These are phyloP conservation scores for Rhopalosiphum nymphaeae DNA, from an alignment of 2,888 invertebrate species.

Conservation along the genomic window DNA sequence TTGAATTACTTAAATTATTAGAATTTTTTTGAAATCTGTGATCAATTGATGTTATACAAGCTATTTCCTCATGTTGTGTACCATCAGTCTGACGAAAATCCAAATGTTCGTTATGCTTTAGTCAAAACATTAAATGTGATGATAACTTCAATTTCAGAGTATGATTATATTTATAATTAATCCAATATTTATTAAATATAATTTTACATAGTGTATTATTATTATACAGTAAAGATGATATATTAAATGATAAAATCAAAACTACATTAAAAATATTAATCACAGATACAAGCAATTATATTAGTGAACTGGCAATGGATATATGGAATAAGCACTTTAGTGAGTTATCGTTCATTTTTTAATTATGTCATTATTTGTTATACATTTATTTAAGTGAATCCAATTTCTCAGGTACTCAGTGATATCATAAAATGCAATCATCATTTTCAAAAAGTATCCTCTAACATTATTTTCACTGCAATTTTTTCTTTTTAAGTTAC, in stretches of 20 bases:
- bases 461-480: conserved; percentile 8
- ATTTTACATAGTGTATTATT: not conserved
- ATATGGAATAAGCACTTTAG: not conserved
- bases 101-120: conserved; percentile 18
- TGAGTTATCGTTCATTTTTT: not conserved
- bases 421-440: not conserved
- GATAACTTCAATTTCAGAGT: not conserved
- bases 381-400: not conserved
- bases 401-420: not conserved
- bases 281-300: conserved; percentile 1
- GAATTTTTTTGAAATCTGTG: conserved; percentile 32
- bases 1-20: not conserved
- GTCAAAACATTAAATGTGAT: conserved; percentile 8
- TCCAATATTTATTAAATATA: not conserved
- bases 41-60: conserved; percentile 4
- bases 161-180: not conserved
- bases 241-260: conserved; percentile 10
- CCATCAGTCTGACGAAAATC: conserved; percentile 29
- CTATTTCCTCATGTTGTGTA: conserved; percentile 21
- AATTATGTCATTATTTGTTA: not conserved
- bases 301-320: not conserved
- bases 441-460: conserved; percentile 28
- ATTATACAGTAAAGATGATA: conserved; percentile 10
- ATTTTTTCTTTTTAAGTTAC: not conserved
- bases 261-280: conserved; percentile 43